Base-by-base conservation (phyloP, 2,888 invertebrate species). In the Nebria salina region DNA sequence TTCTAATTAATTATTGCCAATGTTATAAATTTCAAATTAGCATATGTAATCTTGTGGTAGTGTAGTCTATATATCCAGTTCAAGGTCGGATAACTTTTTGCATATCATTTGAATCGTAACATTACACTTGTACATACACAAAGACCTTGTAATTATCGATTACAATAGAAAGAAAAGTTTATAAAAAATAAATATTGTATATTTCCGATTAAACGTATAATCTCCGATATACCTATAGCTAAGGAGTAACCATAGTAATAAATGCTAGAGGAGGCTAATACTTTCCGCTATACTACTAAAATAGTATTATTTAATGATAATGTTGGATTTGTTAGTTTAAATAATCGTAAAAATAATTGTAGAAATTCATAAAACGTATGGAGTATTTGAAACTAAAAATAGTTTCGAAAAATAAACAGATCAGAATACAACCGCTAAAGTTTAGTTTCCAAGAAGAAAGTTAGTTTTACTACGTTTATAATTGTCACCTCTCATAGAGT, bases 1-100 rank as follows among this genome's bases (percentile, higher is more conserved):
- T 76, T 66, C 66, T 42, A 66, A 76, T 76, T 76, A 76, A 76
- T 76, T 76, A 76, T 76, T 76, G 76, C 66, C 76, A 76, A 76
- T 76, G 76, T 41, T 76, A 68, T 65, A 34, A 20, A 66, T 70
- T 41, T 43, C 76, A 68, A 66, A 68, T 76, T 76, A 76, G 68
- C 76, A 76, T 76, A 76, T 66, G 65, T 76, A 76, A 54, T 54
- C 54, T 54, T 54, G 54, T 54, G 54, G 54, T 54, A 54, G 54
- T 54, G 54, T 54, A 54, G 54, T 54, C 54, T 54, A 15, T 15
- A 43, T 73, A 73, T 73, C 26, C 73, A 73, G 73, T 73, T 73
- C 73, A 73, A 73, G 73, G 73, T 73, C 73, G 43, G 41, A n/a
- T 73, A 73, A 41, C 73, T 41, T 13, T 73, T 73, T 73, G 73